Conservation (phyloP, 2,113 vertebrate genomes). For the Glareola pratincola region DNA sequence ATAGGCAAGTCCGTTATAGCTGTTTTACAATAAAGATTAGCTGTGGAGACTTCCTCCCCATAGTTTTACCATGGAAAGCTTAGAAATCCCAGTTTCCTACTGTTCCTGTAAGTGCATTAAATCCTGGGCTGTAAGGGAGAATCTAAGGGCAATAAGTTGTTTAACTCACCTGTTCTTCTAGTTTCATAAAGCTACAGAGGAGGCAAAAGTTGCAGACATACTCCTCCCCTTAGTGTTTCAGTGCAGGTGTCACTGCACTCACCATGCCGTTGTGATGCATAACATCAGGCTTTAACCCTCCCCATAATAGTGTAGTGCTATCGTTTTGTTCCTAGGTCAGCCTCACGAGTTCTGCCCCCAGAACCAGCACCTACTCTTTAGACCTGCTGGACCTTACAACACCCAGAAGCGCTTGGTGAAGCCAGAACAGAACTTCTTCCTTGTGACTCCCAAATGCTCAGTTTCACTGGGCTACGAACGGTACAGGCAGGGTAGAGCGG, state of each 20-base stretch:
- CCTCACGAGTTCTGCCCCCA: neutral
- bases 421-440: neutral
- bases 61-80: neutral
- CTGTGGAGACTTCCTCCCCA: neutral
- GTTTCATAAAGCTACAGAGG: neutral
- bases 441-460: neutral
- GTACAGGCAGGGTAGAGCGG: neutral
- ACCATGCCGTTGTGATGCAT: neutral
- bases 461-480: neutral
- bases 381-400: neutral
- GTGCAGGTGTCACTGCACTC: neutral
- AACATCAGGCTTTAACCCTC: neutral
- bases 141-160: neutral
- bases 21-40: neutral
- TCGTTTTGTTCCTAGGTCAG: neutral
- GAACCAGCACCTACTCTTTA: neutral
- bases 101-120: neutral
- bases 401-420: neutral
- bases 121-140: neutral
- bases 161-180: neutral
- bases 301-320: neutral
- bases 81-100: neutral
- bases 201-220: neutral
- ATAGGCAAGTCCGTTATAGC: fast-evolving
- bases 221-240: neutral